Conservation (phyloP, 2,888 invertebrate species). For the Drepana falcataria region DNA sequence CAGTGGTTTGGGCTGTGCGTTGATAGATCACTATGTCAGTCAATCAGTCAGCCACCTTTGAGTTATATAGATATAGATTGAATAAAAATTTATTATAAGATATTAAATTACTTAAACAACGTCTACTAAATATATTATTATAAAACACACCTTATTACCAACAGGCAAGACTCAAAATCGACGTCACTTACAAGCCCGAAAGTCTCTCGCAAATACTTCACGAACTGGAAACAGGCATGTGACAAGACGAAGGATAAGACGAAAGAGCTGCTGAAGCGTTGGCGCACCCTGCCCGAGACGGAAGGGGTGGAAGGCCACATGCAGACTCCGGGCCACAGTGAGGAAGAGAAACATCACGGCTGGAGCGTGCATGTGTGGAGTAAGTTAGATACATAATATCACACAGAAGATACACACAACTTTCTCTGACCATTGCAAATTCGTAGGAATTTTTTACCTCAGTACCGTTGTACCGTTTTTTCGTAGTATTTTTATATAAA, state of each 20-base stretch:
- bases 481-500: too few species aligned
- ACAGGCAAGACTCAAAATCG: conserved; percentile 68
- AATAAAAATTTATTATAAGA: too few species aligned
- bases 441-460: too few species aligned
- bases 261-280: conserved; percentile 84
- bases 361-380: conserved; percentile 90
- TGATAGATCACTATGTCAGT: too few species aligned
- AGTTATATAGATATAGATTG: too few species aligned
- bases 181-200: conserved; percentile 68
- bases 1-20: too few species aligned
- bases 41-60: too few species aligned
- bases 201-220: conserved; percentile 84
- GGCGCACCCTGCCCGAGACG: conserved; percentile 82
- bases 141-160: conserved; percentile 10
- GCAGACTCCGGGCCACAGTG: conserved; percentile 51
- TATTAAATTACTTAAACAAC: too few species aligned
- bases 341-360: conserved; percentile 76
- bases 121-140: not conserved
- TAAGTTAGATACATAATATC: conserved; percentile 51
- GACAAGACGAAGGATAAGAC: conserved; percentile 87
- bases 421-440: too few species aligned
- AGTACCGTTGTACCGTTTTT: too few species aligned
- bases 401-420: too few species aligned
- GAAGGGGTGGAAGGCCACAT: conserved; percentile 56
- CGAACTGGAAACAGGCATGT: conserved; percentile 86